These are phyloP conservation scores for Rhodeus uyekii DNA, from an alignment of 2,797 vertebrate genomes.

Conservation along the genomic window DNA sequence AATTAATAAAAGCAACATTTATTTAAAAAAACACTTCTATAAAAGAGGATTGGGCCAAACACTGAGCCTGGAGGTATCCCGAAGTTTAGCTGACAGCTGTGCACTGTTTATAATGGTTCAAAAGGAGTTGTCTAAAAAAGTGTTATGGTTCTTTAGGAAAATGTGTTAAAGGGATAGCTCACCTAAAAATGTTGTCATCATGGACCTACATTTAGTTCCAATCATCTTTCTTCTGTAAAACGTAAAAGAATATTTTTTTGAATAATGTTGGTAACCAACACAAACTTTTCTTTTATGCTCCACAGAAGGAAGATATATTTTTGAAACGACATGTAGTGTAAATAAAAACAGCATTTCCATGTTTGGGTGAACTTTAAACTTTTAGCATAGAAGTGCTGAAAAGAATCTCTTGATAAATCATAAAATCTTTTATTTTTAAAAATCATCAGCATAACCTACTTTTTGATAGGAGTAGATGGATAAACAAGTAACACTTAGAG, in stretches of 20 bases:
- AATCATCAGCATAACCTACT: neutral
- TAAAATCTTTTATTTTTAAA: neutral
- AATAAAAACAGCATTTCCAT: neutral
- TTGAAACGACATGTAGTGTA: neutral
- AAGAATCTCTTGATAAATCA: neutral
- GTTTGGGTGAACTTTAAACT: neutral
- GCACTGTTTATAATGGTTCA: neutral
- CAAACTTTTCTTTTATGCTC: neutral
- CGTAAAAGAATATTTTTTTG: no score
- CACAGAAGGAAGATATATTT: neutral
- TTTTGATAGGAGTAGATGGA: slow-evolving; percentile 8
- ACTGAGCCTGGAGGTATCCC: neutral
- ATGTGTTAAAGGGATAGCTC: neutral
- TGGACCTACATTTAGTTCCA: neutral
- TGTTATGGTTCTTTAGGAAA: neutral
- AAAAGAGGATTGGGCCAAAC: neutral
- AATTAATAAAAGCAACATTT: neutral
- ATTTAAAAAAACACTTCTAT: neutral
- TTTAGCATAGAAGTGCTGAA: neutral
- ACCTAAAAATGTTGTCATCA: no score
- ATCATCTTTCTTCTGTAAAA: neutral
- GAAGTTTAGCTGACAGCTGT: neutral
- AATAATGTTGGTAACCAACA: neutral
- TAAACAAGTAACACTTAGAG: slow-evolving; percentile 1
- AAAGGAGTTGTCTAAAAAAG: neutral